Conservation (phyloP, 2,797 vertebrate genomes). For the Sebastes diaconus region DNA sequence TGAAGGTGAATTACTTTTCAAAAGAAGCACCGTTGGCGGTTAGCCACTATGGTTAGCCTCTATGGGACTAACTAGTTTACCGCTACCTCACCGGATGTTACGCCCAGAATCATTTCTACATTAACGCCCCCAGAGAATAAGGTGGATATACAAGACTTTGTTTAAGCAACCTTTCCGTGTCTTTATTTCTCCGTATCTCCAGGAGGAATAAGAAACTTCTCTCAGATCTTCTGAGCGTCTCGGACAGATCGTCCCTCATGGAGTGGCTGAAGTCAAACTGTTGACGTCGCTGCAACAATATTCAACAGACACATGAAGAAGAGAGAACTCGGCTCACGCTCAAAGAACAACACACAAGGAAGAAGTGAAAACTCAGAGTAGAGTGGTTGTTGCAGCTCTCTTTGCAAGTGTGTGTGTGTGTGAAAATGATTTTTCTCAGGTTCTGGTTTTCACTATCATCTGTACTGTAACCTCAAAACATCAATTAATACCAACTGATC, state of each 20-base stretch:
- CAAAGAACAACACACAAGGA: neutral
- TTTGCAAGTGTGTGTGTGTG: neutral
- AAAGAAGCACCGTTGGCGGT: no score
- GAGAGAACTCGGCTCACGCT: neutral
- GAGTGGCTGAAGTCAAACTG: slow-evolving; percentile 72
- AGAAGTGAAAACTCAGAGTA: neutral
- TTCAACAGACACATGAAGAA: neutral
- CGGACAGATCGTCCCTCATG: slow-evolving; percentile 69
- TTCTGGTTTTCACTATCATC: slow-evolving; percentile 1
- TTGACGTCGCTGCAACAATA: slow-evolving; percentile 31
- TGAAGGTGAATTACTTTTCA: no score
- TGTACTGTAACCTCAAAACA: slow-evolving; percentile 7
- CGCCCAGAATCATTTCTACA: no score
- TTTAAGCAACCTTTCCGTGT: neutral
- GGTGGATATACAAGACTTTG: neutral
- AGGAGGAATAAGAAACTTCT: slow-evolving; percentile 79
- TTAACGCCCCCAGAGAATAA: no score
- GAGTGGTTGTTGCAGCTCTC: neutral
- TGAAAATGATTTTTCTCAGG: slow-evolving; percentile 21
- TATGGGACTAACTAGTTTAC: no score
- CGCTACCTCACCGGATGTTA: no score
- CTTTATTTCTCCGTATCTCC: slow-evolving; percentile 25
- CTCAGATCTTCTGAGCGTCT: slow-evolving; percentile 74
- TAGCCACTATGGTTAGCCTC: no score
- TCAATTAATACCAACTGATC: neutral